Evolutionary conservation across 2,888 invertebrate species (phyloP), one percentile per base, ranked within the genome.

Genomic region (Rapana venosa): DNA sequence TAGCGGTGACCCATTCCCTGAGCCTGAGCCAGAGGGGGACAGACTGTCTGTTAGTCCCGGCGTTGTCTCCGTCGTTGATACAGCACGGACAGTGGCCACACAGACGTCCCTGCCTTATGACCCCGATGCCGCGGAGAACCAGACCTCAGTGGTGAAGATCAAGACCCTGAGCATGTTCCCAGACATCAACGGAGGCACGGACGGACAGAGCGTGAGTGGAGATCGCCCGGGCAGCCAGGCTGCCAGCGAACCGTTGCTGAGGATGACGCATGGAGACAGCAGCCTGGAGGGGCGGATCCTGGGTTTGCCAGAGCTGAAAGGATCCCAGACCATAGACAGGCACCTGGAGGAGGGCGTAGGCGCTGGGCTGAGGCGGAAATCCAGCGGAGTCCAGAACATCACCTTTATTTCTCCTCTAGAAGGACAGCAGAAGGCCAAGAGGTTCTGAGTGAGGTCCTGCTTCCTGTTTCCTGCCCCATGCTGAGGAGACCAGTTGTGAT

Each of bases 331-430:
- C 20, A 17, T 30, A 17, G 84, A 85, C 56, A 85, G 32, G 20
- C 58, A 30, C 20, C 30, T 17, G 35, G 11, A 6, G 56, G 70
- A 47, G 15, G 61, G 47, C 8, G 47, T 2, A 47, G 47, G 47
- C 4, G 17, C 22, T 0, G 22, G 47, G 22, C 17, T 11, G 20
- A 61, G 58, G 15, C 13, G 36, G 6, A 88, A 74, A 32, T 36
- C 61, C 1, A 87, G 77, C 20, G 56, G 77, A 1, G 36, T 85
- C 13, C 61, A 88, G 26, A 90, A 84, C 70, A 87, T 90, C 66
- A 86, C 70, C 0, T 90, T 88, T 61, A 85, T 90, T 30, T 88
- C 90, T 20, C 90, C 90, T 26, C 81, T 90, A 13, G 86, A 86
- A 22, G 83, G 35, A 13, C 90, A 88, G 66, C 58, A 77, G 26